Evolutionary conservation across 2,113 vertebrate species (phyloP), one percentile per base, ranked within the genome.

Genomic region (Rhynchomys soricoides): DNA sequence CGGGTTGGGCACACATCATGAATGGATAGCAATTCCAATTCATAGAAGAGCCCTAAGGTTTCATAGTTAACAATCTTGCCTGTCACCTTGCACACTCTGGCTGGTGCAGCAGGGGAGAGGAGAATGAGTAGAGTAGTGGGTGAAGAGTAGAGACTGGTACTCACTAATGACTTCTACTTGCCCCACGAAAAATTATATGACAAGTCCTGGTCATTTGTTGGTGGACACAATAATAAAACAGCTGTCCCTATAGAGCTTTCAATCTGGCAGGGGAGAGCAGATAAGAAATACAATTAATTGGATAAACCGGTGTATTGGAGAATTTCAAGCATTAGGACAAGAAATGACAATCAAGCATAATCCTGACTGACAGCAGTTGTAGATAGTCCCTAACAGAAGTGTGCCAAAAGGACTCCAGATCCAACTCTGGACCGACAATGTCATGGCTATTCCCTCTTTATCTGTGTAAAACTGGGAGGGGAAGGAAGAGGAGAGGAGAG

Each of bases 241-340:
- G 81, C 81, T 85, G 82, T 64, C 82, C 57, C 82, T 45, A 15
- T 48, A 59, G 55, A 48, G 40, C 40, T 62, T 75, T 59, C 57
- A 66, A 50, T 89, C 81, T 82, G 45, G 82, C 81, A 85, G 82
- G 40, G 40, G 15, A 85, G 82, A 64, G 40, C 57, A 64, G 82
- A 85, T 17, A 78, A 91, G 57, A 89, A 66, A 71, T 57, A 79
- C 68, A 96, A 59, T 37, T 73, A 85, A 93, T 70, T 78, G 29
- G 48, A 77, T 86, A 68, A 78, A 71, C 7, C 19, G 1, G 0
- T 79, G 40, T 66, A 57, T 68, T 43, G 31, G 29, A 94, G 73
- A 90, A 31, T 55, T 48, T 45, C 55, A 59, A 13, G 7, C 45
- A 12, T 70, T 66, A 86, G 59, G 62, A 37, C 29, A 34, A 48